phyloP scores from a whole-genome alignment of 2,888 invertebrate species.

The Noctua fimbriata region DNA sequence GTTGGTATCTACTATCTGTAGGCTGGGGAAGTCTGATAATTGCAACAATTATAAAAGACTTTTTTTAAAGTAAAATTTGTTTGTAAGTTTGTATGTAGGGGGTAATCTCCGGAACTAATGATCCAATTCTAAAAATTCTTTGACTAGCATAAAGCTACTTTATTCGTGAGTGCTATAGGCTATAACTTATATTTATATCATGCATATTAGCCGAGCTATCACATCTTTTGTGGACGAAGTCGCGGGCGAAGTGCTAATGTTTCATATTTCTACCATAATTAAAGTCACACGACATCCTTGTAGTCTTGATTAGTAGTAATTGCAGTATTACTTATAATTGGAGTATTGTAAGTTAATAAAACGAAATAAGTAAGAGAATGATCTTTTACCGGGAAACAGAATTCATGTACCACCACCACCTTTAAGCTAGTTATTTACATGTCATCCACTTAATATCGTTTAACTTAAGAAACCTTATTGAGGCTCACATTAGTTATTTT shows the following conservation, averaged over 20 bases:
- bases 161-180: too few species aligned
- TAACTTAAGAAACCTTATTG: not conserved
- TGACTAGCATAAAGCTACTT: too few species aligned
- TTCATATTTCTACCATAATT: not conserved
- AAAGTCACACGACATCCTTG: not conserved
- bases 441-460: not conserved
- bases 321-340: not conserved
- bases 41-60: not conserved
- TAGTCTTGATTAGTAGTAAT: not conserved
- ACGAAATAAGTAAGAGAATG: not conserved
- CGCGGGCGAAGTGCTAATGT: not conserved
- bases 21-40: not conserved
- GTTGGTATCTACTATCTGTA: constrained; percentile 17
- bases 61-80: not conserved
- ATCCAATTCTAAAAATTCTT: too few species aligned
- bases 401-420: not conserved
- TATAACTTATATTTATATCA: too few species aligned
- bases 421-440: not conserved
- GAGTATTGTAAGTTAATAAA: not conserved
- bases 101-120: too few species aligned
- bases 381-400: not conserved
- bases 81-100: too few species aligned
- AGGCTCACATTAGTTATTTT: not conserved
- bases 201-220: too few species aligned
- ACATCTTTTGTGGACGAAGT: too few species aligned